phyloP scores from a whole-genome alignment of 2,113 vertebrate species.

The Cynoglossus semilaevis region DNA sequence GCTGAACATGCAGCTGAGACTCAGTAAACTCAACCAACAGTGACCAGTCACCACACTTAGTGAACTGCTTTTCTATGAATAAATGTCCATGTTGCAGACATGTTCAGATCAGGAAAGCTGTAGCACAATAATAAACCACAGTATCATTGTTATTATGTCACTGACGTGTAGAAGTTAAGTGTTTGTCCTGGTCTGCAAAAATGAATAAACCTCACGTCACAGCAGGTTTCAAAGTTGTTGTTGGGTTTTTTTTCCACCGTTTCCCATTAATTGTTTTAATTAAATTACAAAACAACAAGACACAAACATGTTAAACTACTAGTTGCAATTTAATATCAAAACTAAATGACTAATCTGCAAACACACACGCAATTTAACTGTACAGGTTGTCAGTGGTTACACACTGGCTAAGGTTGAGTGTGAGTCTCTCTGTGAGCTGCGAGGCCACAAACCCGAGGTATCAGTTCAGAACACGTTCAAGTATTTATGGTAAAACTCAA shows the following conservation, averaged over 20 bases:
- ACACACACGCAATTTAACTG: constrained; percentile 12
- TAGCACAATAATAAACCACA: constrained; percentile 6
- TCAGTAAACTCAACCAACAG: constrained; percentile 63
- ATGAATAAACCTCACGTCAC: constrained; percentile 12
- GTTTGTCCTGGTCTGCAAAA: constrained; percentile 5
- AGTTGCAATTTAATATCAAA: constrained; percentile 61
- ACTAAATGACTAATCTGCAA: constrained; percentile 42
- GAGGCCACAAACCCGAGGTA: constrained; percentile 5
- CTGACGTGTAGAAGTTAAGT: background rate
- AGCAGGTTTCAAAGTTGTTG: constrained; percentile 6
- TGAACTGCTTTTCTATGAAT: constrained; percentile 6
- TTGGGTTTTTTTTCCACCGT: background rate
- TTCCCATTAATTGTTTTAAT: constrained; percentile 15
- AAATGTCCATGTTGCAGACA: constrained; percentile 22
- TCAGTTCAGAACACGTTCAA: constrained; percentile 32
- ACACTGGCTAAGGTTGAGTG: constrained; percentile 23
- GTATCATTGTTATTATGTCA: constrained; percentile 26
- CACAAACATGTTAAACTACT: constrained; percentile 4
- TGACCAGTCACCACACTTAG: constrained; percentile 20
- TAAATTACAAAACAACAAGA: constrained; percentile 11
- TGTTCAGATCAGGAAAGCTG: constrained; percentile 11
- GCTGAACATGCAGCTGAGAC: constrained; percentile 62
- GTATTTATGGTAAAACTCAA: constrained; percentile 23
- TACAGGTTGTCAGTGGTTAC: constrained; percentile 12
- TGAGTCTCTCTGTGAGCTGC: constrained; percentile 7